These are phyloP conservation scores for Protaetia brevitarsis DNA, from an alignment of 1,140 invertebrate species.

Conservation along the genomic window DNA sequence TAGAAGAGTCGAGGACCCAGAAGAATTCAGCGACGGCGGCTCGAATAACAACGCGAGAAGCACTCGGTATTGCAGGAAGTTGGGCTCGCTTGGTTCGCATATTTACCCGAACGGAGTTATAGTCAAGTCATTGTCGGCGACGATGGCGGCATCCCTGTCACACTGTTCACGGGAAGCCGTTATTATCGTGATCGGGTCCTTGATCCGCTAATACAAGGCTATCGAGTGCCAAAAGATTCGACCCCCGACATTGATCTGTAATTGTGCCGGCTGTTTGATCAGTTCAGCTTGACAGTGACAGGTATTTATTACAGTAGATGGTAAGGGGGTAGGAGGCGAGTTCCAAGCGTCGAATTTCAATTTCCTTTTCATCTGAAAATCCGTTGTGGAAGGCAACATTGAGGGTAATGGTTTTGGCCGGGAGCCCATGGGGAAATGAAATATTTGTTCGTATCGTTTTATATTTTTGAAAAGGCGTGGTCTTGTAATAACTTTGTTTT, in stretches of 20 bases:
- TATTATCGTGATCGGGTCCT: conserved; percentile 1
- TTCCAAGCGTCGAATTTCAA: background rate
- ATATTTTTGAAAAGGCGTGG: no score
- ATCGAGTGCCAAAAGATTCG: conserved; percentile 4
- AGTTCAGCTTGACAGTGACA: conserved; percentile 12
- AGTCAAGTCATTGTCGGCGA: background rate
- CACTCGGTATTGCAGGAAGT: background rate
- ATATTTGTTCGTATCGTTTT: no score
- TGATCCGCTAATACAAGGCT: conserved; percentile 9
- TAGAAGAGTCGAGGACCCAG: background rate
- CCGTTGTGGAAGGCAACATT: background rate
- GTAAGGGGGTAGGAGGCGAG: background rate
- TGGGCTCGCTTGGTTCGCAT: background rate
- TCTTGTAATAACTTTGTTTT: no score
- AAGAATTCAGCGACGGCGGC: background rate
- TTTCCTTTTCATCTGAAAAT: background rate
- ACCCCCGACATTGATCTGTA: conserved; percentile 11
- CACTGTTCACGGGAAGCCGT: background rate
- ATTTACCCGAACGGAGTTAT: background rate
- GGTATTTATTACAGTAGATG: background rate
- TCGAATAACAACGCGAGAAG: background rate
- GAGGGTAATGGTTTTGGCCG: background rate
- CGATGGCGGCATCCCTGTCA: background rate
- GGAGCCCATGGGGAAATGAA: background rate
- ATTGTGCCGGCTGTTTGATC: conserved; percentile 1